Evolutionary conservation across 2,113 vertebrate species (phyloP).

Genomic region (Nothobranchius furzeri): DNA sequence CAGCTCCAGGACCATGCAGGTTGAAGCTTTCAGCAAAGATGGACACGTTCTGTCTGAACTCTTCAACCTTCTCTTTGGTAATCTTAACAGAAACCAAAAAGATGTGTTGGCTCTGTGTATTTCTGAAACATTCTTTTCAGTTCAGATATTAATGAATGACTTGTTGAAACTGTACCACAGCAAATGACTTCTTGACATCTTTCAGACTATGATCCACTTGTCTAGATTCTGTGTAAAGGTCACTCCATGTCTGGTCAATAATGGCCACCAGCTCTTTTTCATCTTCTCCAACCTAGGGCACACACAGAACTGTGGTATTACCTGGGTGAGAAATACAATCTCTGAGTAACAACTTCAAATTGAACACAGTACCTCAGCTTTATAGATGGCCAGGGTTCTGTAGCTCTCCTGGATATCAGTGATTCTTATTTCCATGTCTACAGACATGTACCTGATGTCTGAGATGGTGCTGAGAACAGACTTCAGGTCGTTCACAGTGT

Average conservation of each 20-base stretch:
- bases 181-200: constrained; percentile 86
- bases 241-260: constrained; percentile 81
- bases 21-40: constrained; percentile 84
- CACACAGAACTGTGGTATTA: not conserved
- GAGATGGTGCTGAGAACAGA: constrained; percentile 86
- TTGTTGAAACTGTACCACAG: constrained; percentile 75
- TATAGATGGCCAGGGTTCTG: constrained; percentile 86
- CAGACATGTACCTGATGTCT: constrained; percentile 81
- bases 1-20: constrained; percentile 85
- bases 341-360: not conserved
- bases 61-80: constrained; percentile 80
- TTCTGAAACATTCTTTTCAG: not conserved
- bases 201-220: constrained; percentile 81
- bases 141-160: not conserved
- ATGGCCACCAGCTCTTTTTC: constrained; percentile 75
- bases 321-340: not conserved
- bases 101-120: not conserved
- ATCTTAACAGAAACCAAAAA: constrained; percentile 69
- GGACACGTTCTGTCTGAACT: constrained; percentile 77
- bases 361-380: constrained; percentile 78
- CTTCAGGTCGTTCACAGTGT: constrained; percentile 86
- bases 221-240: constrained; percentile 81
- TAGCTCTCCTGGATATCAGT: constrained; percentile 88
- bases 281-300: constrained; percentile 76
- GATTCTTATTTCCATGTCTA: constrained; percentile 85